These are phyloP conservation scores for Alsophila aescularia DNA, from an alignment of 2,888 invertebrate species.

Conservation along the genomic window DNA sequence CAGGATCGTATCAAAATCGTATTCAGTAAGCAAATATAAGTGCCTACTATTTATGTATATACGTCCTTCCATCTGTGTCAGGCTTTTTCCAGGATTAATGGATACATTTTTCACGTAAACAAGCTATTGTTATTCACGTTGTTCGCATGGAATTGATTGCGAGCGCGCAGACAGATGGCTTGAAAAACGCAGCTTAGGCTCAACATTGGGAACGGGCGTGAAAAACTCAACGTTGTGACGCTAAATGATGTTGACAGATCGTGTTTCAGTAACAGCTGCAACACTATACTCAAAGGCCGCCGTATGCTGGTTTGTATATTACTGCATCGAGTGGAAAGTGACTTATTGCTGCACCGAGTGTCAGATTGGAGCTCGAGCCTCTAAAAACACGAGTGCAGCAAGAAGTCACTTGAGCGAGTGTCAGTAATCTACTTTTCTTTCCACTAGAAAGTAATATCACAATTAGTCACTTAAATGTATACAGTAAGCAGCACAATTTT, in stretches of 20 bases:
- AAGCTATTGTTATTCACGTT: conserved; percentile 58
- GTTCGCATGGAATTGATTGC: conserved; percentile 53
- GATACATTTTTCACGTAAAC: conserved; percentile 61
- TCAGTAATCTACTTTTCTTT: too few relatives aligned
- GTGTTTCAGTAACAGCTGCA: not conserved
- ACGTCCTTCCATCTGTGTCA: not conserved
- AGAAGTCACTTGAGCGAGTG: too few relatives aligned
- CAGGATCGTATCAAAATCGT: not conserved
- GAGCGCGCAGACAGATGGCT: conserved; percentile 47
- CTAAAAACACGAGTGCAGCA: too few relatives aligned
- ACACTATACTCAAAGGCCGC: too few relatives aligned
- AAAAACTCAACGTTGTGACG: conserved; percentile 4
- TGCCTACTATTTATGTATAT: too few relatives aligned
- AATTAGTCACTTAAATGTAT: too few relatives aligned
- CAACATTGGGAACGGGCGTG: conserved; percentile 14
- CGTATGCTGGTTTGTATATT: too few relatives aligned
- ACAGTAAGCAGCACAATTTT: too few relatives aligned
- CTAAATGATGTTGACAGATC: conserved; percentile 2
- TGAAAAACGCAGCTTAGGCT: conserved; percentile 31
- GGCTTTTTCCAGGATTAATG: conserved; percentile 47
- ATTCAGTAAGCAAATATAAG: not conserved
- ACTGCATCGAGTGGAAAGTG: too few relatives aligned
- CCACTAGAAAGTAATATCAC: too few relatives aligned
- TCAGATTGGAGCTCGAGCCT: too few relatives aligned
- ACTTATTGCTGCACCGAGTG: too few relatives aligned